phyloP scores from a whole-genome alignment of 2,113 vertebrate genomes.

The Tragelaphus buxtoni region DNA sequence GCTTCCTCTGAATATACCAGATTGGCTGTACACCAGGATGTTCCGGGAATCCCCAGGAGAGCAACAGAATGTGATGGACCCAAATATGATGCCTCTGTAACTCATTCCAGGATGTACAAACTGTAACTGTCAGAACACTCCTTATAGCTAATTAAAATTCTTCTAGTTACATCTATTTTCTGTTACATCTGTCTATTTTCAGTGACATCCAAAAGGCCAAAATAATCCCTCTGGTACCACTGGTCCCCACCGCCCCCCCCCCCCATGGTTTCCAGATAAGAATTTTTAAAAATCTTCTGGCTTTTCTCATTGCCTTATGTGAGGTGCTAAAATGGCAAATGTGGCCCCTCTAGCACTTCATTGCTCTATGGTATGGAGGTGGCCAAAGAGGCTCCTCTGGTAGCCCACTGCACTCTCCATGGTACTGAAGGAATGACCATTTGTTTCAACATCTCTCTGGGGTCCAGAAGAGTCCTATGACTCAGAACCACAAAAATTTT shows the following conservation, averaged over 20 bases:
- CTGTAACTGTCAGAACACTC: conserved; percentile 70
- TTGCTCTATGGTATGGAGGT: conserved; percentile 50
- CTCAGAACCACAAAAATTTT: conserved; percentile 10
- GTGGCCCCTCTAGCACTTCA: conserved; percentile 31
- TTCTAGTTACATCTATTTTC: conserved; percentile 67
- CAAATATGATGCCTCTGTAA: conserved; percentile 71
- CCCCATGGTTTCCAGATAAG: not conserved
- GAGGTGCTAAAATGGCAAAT: conserved; percentile 31
- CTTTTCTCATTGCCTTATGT: conserved; percentile 39
- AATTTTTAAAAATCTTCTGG: not conserved
- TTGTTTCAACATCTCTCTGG: conserved; percentile 36
- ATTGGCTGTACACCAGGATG: conserved; percentile 76
- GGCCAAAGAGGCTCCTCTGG: conserved; percentile 60
- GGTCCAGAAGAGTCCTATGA: conserved; percentile 27
- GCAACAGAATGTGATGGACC: conserved; percentile 75
- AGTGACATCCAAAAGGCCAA: conserved; percentile 66
- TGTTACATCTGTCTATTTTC: conserved; percentile 62
- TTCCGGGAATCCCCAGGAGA: conserved; percentile 77
- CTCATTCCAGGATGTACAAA: conserved; percentile 74
- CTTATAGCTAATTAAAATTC: conserved; percentile 69
- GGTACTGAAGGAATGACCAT: conserved; percentile 71
- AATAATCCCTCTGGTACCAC: conserved; percentile 51
- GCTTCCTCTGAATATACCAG: conserved; percentile 74
- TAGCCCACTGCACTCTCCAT: conserved; percentile 77
- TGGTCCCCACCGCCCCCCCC: not conserved